phyloP scores from a whole-genome alignment of 2,113 vertebrate species.

The Gallinago jamesoni region DNA sequence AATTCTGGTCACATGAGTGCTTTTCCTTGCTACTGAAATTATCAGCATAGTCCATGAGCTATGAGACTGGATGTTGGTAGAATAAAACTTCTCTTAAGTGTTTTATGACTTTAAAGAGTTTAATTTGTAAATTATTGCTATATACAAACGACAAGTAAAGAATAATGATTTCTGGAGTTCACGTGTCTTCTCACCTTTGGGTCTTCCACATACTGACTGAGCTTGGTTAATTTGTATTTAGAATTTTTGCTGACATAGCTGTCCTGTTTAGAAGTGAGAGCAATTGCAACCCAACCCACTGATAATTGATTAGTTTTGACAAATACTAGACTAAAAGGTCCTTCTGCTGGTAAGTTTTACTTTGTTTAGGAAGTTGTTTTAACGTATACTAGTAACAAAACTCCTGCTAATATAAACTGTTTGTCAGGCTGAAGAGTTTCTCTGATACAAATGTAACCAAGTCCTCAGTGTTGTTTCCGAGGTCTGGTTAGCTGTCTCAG shows the following conservation, averaged over 20 bases:
- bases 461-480: neutral
- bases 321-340: neutral
- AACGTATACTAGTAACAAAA: neutral
- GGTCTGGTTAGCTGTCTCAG: neutral
- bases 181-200: neutral
- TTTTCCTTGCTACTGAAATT: neutral
- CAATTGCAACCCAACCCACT: neutral
- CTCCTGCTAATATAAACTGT: slow-evolving; percentile 2
- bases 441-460: neutral
- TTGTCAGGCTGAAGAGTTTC: slow-evolving; percentile 23
- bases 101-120: neutral
- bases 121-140: neutral
- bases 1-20: neutral
- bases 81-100: neutral
- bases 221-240: neutral
- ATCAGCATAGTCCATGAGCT: neutral
- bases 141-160: neutral
- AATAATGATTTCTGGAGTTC: neutral
- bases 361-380: slow-evolving; percentile 1
- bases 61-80: neutral
- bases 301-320: neutral
- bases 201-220: neutral
- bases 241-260: neutral
- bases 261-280: neutral
- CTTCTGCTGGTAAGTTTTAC: neutral